Percentiles rank a stretch among this genome's conserved stretches.
phyloP scores from a whole-genome alignment of 2,888 invertebrate genomes.

The Spisula solida region DNA sequence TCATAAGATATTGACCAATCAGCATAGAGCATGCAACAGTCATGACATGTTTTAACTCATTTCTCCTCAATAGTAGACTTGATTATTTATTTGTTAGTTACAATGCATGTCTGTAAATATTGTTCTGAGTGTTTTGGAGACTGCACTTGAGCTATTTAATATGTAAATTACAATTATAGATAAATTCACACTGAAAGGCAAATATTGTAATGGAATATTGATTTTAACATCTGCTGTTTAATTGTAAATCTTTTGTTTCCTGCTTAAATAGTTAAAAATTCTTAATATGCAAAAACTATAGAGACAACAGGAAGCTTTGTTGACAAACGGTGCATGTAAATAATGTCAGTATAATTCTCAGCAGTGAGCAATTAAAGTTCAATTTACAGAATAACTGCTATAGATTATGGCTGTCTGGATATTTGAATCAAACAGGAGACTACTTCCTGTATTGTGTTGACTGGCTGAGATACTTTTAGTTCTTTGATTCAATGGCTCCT shows the following conservation, averaged over 20 bases:
- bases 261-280: background rate
- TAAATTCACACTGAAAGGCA: background rate
- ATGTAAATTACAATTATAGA: background rate
- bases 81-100: no score
- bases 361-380: background rate
- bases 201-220: constrained; percentile 18
- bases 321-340: constrained; percentile 3
- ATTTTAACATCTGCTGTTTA: background rate
- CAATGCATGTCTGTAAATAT: no score
- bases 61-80: no score
- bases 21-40: no score
- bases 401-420: background rate
- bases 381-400: background rate
- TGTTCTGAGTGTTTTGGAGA: no score
- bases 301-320: background rate
- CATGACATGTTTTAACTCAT: no score
- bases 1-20: no score
- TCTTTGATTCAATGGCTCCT: background rate
- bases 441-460: background rate
- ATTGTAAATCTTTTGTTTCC: background rate
- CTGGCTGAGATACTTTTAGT: background rate
- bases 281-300: background rate
- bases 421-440: background rate
- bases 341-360: background rate
- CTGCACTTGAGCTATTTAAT: background rate